Base-by-base conservation (phyloP, 2,888 invertebrate species). In the Fragum sueziense region DNA sequence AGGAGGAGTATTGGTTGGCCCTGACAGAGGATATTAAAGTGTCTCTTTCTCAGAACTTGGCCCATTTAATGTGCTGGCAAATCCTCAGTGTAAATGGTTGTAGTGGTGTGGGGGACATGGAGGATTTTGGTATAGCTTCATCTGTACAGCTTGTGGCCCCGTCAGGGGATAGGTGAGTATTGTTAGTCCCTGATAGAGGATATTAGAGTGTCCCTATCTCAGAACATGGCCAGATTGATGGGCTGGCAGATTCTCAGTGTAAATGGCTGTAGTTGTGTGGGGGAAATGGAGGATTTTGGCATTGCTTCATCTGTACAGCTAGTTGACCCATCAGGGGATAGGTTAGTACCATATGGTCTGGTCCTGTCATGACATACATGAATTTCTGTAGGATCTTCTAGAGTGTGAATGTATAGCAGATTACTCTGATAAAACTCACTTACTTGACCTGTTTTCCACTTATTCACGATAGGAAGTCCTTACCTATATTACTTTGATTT, bases 21-120 rank as follows among this genome's bases (percentile, higher is more conserved):
- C n/a, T n/a, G n/a, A n/a, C n/a, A n/a, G n/a, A n/a, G n/a, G n/a
- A n/a, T n/a, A n/a, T n/a, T n/a, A n/a, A n/a, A n/a, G 97, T 98
- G 91, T 96, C 96, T 69, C 97, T 97, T 0, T 96, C 98, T 17
- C 97, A 98, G 91, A 96, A 96, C 72, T 94, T 99, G 81, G 97
- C 97, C 0, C 97, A 98, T 87, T 96, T 97, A 89, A 97, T 98
- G 97, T 98, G 98, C 14, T 99, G 98, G 98, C 97, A 97, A 89
- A 96, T 97, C 74, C 94, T 98, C 68, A 97, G 98, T 7, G 97
- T 97, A 91, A 97, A 92, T 68, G 90, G 97, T 90, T 95, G 96
- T 92, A 95, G 98, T 79, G 97, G 97, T 27, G 95, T 97, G 14
- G 98, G 98, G 0, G 96, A 97, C 41, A 97, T 98, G 0, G 98